Evolutionary conservation across 2,113 vertebrate genomes (phyloP), one percentile per base, ranked within the genome.

Genomic region (Ptilorrhoa leucosticta): DNA sequence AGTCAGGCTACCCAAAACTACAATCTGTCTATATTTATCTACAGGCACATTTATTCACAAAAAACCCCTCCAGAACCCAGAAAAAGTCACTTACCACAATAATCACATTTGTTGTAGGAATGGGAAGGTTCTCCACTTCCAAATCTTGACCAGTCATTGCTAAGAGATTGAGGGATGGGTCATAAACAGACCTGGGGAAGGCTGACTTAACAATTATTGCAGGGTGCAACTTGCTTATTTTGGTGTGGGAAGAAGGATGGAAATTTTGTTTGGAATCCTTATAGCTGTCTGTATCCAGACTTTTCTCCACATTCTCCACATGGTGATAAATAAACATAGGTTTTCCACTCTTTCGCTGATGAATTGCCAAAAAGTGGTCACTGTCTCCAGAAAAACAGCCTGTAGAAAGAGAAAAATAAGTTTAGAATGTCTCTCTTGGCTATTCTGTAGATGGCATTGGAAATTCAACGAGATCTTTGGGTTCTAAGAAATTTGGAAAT

Each of bases 61-160:
- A 89, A 82, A 40, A 5, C 0, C 26, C 26, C 16, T 83, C 22
- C 12, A 89, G 68, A 79, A 89, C 13, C 26, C 40, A 87, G 66
- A 31, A 84, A 53, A 50, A 61, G 42, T 9, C 58, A 98, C 98
- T 98, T 96, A 98, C 98, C 98, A 98, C 98, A 87, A 98, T 93
- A 73, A 98, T 98, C 33, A 98, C 94, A 83, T 97, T 98, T 0
- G 94, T 93, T 93, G 97, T 90, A 73, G 98, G 98, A 89, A 98
- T 50, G 14, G 98, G 97, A 73, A 98, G 98, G 42, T 98, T 98
- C 97, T 98, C 98, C 64, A 98, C 97, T 96, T 98, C 97, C 80
- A 97, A 79, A 83, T 98, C 98, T 93, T 98, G 95, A 87, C 97
- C 98, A 66, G 96, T 94, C 90, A 97, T 76, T 35, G 98, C 98